Evolutionary conservation across 2,888 invertebrate genomes (phyloP).

Genomic region (Drosophila rubida): DNA sequence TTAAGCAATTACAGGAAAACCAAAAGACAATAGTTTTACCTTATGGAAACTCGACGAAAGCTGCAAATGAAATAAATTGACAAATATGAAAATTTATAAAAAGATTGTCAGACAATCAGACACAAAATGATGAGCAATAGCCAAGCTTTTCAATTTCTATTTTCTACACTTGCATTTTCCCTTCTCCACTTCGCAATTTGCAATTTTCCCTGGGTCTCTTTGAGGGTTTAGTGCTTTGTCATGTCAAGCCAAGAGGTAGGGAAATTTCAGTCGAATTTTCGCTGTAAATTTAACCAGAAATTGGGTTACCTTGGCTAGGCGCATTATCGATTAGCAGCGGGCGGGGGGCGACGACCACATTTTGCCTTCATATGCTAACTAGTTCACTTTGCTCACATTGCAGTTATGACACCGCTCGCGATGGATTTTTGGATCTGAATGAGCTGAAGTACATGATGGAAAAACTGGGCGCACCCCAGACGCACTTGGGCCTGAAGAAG

Average conservation of each 20-base stretch:
- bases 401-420: conserved; percentile 95
- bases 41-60: too few species aligned
- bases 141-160: neutral
- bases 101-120: neutral
- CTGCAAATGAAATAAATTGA: too few species aligned
- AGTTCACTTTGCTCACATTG: conserved; percentile 72
- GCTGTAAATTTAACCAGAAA: conserved; percentile 50
- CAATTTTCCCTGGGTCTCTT: conserved; percentile 16
- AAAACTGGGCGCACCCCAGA: conserved; percentile 96
- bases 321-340: conserved; percentile 62
- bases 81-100: neutral
- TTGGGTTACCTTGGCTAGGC: conserved; percentile 49
- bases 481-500: conserved; percentile 96
- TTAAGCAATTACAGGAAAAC: too few species aligned
- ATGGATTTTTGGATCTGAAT: conserved; percentile 94
- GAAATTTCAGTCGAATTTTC: conserved; percentile 14
- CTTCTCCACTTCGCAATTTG: conserved; percentile 11
- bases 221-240: conserved; percentile 24
- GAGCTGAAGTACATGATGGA: conserved; percentile 99
- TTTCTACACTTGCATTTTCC: conserved; percentile 2
- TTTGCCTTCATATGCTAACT: neutral
- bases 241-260: conserved; percentile 10
- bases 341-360: conserved; percentile 45
- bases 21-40: too few species aligned
- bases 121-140: neutral